Percentiles rank a stretch among this genome's conserved stretches.
phyloP scores from a whole-genome alignment of 2,888 invertebrate genomes.

The Pocota personata region DNA sequence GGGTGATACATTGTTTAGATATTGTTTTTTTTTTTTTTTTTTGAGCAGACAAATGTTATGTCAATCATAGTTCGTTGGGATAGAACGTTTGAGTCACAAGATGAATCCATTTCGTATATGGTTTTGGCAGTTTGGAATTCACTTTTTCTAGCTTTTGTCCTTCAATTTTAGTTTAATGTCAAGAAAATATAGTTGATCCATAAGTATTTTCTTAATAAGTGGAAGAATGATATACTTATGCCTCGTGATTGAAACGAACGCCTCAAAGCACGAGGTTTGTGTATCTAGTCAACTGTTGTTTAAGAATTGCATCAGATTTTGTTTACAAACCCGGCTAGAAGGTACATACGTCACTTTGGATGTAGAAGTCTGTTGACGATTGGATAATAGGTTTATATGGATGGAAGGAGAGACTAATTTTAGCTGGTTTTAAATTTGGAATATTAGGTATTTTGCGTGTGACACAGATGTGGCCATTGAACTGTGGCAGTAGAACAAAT shows the following conservation, averaged over 20 bases:
- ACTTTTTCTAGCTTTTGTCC: neutral
- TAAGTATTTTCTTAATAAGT: neutral
- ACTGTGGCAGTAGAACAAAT: neutral
- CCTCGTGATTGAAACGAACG: slow-evolving; percentile 11
- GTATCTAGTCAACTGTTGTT: neutral
- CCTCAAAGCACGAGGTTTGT: neutral
- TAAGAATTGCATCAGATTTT: slow-evolving; percentile 5
- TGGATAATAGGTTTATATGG: neutral
- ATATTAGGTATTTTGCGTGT: neutral
- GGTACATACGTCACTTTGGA: neutral
- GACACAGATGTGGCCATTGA: neutral
- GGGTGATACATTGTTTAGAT: slow-evolving; percentile 9
- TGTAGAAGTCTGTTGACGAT: neutral
- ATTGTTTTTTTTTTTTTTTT: neutral
- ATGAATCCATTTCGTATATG: neutral
- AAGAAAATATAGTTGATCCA: neutral
- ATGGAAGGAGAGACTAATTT: neutral
- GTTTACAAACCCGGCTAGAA: neutral
- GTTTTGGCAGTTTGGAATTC: neutral
- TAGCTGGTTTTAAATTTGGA: neutral
- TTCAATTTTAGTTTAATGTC: slow-evolving; percentile 1
- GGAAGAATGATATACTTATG: neutral
- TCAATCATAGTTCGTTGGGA: neutral
- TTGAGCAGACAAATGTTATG: slow-evolving; percentile 1
- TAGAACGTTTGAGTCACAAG: neutral